Evolutionary conservation across 2,888 invertebrate species (phyloP), one percentile per base, ranked within the genome.

Genomic region (Euzetes globulus): DNA sequence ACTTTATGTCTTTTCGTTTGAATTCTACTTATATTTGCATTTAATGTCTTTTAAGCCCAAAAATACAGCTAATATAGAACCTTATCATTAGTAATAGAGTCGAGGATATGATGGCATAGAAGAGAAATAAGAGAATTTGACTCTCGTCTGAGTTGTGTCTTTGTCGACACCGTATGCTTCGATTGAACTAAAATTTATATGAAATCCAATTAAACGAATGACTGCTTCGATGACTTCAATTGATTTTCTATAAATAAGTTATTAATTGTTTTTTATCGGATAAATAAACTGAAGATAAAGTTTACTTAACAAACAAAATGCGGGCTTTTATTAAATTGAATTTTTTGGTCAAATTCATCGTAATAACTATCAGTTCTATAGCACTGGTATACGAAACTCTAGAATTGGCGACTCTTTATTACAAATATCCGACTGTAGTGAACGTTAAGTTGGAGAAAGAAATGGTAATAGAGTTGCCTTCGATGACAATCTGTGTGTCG

Each of bases 391-490:
- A 58, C 15, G 58, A 58, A n/a, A 22, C 58, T 4, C 9, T 11
- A 25, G 58, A 58, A n/a, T 58, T 58, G 22, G 22, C 22, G 22
- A 11, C 11, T 5, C 58, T 58, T 4, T 58, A 58, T 22, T 58
- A 58, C n/a, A 58, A 58, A 22, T 58, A 58, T 22, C 58, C 58
- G 25, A 58, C 58, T 25, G 58, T 58, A 22, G 58, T 58, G 27
- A 58, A 58, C 27, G 58, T 58, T 4, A 58, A 58, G 27, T 27
- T 58, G n/a, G 58, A 58, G 58, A 58, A 58, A 22, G 58, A 58
- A 22, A 58, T 58, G 58, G 22, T 58, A 25, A 58, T 58, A 25
- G 58, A 58, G 27, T 27, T 58, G 22, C 58, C 58, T 7, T 58
- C 58, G 58, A 58, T 58, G 58, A 58, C 58, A 4, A 58, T 58